phyloP scores from a whole-genome alignment of 2,113 vertebrate genomes.

The zebrafish (Danio rerio) region GRCz12tu NC_133200.1:26228501-26229000 shows the following conservation, averaged over 20 bases:
- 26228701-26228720: constrained; percentile 66
- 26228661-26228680: constrained; percentile 66
- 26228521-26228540: background rate
- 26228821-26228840: constrained; percentile 41
- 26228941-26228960: constrained; percentile 35
- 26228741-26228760: constrained; percentile 42
- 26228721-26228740: constrained; percentile 64
- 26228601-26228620: constrained; percentile 29
- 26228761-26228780: constrained; percentile 38
- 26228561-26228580: constrained; percentile 47
- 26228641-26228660: constrained; percentile 54
- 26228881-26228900: constrained; percentile 53
- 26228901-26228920: too few relatives aligned
- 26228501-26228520: background rate
- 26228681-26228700: constrained; percentile 64
- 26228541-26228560: constrained; percentile 6
- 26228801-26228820: constrained; percentile 38
- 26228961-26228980: constrained; percentile 61
- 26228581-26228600: constrained; percentile 5
- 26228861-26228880: constrained; percentile 64
- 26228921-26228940: too few relatives aligned
- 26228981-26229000: constrained; percentile 71
- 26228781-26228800: constrained; percentile 58
- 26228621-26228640: constrained; percentile 1
- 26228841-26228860: constrained; percentile 64